Conservation (phyloP, 2,888 invertebrate genomes). For the Calephelis perditalis region DNA sequence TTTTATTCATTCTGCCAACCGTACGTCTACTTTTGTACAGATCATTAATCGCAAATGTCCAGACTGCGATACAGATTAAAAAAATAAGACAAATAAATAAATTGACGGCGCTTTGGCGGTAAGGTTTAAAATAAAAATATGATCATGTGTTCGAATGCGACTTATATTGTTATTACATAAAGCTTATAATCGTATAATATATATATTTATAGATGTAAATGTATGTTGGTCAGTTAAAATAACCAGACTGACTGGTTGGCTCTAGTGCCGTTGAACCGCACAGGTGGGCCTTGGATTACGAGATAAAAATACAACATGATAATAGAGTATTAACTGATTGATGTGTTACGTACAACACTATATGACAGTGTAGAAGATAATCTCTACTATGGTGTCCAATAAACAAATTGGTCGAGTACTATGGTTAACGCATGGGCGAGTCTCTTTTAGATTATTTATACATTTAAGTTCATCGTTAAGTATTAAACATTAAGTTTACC, state of each 20-base stretch:
- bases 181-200: conserved; percentile 50
- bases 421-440: no score
- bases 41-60: conserved; percentile 56
- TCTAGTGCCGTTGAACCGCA: conserved; percentile 70
- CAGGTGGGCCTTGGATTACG: conserved; percentile 72
- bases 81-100: conserved; percentile 45
- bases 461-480: no score
- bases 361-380: not conserved
- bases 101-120: conserved; percentile 61
- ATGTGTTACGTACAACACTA: conserved; percentile 8
- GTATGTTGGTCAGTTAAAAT: conserved; percentile 51
- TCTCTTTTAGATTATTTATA: no score
- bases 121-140: conserved; percentile 43
- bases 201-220: conserved; percentile 55
- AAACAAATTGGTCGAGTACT: no score
- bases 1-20: conserved; percentile 16
- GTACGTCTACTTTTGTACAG: conserved; percentile 17
- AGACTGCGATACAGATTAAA: conserved; percentile 60
- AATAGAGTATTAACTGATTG: conserved; percentile 45
- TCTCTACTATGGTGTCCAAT: no score
- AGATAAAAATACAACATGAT: conserved; percentile 69
- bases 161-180: conserved; percentile 41
- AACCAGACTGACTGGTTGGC: conserved; percentile 67
- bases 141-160: conserved; percentile 37
- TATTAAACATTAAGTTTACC: no score